A percentile compares a stretch with the other conserved stretches of the same genome.
phyloP scores from a whole-genome alignment of 2,113 vertebrate species.

The Phyllostomus discolor region DNA sequence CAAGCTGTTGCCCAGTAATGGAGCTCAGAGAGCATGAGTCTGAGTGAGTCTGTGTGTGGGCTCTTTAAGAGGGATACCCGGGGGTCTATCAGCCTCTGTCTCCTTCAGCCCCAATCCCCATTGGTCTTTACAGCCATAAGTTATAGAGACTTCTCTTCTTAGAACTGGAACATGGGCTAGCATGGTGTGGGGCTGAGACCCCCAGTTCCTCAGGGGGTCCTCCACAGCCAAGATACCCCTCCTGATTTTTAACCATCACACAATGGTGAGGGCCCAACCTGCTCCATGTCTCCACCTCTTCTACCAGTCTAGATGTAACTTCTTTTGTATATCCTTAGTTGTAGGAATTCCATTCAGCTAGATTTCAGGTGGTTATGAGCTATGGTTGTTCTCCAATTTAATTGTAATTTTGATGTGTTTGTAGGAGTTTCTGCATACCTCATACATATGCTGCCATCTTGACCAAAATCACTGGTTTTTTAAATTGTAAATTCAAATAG shows the following conservation, averaged over 20 bases:
- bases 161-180: no score
- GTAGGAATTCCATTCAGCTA: background rate
- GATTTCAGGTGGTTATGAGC: background rate
- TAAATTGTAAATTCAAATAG: conserved; percentile 28
- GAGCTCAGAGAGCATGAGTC: background rate
- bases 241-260: background rate
- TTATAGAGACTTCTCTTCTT: background rate
- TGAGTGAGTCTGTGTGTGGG: background rate
- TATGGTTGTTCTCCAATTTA: background rate
- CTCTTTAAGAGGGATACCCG: background rate
- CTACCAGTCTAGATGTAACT: background rate
- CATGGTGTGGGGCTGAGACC: background rate
- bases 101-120: background rate
- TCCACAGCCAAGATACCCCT: background rate
- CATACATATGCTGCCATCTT: background rate
- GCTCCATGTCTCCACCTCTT: background rate
- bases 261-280: background rate
- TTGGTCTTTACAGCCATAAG: background rate
- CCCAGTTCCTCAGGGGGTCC: background rate
- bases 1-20: background rate
- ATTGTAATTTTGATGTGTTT: background rate
- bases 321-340: background rate
- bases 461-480: background rate
- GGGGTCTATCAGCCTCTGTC: background rate
- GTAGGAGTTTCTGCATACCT: background rate